Evolutionary conservation across 2,797 vertebrate species (phyloP).

Genomic region (Thunnus albacares): DNA sequence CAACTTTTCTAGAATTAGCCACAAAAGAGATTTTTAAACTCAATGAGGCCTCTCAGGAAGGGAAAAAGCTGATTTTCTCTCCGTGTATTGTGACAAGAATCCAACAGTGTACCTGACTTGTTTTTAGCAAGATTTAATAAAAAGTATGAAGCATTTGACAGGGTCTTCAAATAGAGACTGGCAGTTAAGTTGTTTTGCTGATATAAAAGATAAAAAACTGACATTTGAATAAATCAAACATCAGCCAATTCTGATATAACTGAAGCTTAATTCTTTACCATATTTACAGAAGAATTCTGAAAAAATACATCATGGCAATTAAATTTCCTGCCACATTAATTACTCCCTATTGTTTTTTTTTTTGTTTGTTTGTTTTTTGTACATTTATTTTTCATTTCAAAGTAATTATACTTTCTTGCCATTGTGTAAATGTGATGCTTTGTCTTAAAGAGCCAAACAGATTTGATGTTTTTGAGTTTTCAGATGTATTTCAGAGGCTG

Average conservation of each 20-base stretch:
- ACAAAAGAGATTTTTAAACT: background rate
- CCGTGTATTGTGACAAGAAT: too few species aligned
- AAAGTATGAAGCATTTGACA: background rate
- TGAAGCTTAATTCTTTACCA: background rate
- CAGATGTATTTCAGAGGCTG: background rate
- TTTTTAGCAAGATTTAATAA: background rate
- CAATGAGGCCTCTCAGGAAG: background rate
- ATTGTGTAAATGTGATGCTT: background rate
- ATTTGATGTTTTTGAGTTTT: constrained; percentile 6
- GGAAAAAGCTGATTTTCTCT: background rate
- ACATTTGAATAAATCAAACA: constrained; percentile 1
- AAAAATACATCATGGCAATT: background rate
- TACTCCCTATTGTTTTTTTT: background rate
- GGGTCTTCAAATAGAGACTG: background rate
- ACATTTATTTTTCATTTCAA: background rate
- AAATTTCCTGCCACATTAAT: background rate
- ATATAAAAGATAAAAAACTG: background rate
- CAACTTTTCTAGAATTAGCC: background rate
- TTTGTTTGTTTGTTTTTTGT: background rate
- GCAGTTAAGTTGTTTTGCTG: background rate
- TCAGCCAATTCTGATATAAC: background rate
- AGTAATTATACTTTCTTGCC: background rate
- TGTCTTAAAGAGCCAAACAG: background rate
- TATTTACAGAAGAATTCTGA: background rate
- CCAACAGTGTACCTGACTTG: background rate